Conservation (phyloP, 2,888 invertebrate genomes). For the Eudemis profundana region DNA sequence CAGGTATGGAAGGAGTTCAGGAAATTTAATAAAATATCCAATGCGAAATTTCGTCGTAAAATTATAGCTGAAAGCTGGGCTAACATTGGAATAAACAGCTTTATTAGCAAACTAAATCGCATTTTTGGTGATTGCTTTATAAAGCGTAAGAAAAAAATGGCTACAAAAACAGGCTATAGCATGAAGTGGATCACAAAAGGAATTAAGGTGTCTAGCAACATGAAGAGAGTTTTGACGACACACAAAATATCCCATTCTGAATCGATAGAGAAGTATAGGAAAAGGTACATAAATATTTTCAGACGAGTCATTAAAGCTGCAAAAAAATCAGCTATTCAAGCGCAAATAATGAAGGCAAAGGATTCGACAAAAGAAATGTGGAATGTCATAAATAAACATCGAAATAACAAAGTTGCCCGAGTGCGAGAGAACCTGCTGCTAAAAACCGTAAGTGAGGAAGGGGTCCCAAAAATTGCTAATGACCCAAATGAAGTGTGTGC, state of each 20-base stretch:
- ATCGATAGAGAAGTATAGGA: neutral
- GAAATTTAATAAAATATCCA: too few species aligned
- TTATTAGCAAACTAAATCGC: neutral
- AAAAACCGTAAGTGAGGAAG: too few species aligned
- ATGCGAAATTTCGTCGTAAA: too few species aligned
- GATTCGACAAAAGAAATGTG: too few species aligned
- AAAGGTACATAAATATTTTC: conserved; percentile 5
- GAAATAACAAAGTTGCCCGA: too few species aligned
- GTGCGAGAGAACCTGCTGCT: too few species aligned
- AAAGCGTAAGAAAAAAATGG: neutral
- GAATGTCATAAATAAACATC: too few species aligned
- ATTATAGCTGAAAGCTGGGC: too few species aligned
- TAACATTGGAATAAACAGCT: neutral
- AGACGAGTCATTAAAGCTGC: conserved; percentile 16
- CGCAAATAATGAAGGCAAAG: too few species aligned
- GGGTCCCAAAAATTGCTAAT: too few species aligned
- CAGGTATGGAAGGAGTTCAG: too few species aligned
- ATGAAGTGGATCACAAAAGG: conserved; percentile 22
- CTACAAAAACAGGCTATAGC: neutral
- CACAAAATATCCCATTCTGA: neutral
- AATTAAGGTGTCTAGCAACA: conserved; percentile 1
- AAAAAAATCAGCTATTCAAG: conserved; percentile 3
- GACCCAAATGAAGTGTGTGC: too few species aligned
- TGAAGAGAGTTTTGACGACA: conserved; percentile 7
- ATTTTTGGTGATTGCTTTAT: neutral